phyloP scores from a whole-genome alignment of 2,888 invertebrate species.

The Dasypolia templi region DNA sequence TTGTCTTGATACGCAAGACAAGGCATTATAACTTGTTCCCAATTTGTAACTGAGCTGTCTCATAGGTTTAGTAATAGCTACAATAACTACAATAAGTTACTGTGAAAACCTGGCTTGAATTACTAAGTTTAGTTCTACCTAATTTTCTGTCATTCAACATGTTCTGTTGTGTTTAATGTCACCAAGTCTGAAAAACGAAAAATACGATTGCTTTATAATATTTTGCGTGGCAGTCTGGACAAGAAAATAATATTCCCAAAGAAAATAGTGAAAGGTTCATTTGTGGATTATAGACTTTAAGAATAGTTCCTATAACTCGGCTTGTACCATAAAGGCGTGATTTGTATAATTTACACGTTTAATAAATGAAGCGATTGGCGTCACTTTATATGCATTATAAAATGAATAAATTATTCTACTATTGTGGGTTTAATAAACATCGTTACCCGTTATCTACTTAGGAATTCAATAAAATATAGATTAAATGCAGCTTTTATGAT shows the following conservation, averaged over 20 bases:
- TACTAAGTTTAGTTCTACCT: neutral
- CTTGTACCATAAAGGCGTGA: neutral
- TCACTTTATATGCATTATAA: conserved; percentile 16
- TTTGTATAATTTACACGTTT: conserved; percentile 5
- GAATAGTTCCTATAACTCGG: neutral
- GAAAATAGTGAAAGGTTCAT: neutral
- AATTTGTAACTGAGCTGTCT: conserved; percentile 2
- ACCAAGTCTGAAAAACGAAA: neutral
- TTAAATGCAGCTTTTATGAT: conserved; percentile 41
- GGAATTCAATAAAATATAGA: conserved; percentile 21
- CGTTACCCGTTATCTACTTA: conserved; percentile 20
- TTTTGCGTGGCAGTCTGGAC: neutral
- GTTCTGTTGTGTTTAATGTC: neutral
- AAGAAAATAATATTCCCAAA: neutral
- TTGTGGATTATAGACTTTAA: neutral
- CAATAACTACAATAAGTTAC: conserved; percentile 1
- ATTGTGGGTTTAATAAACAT: conserved; percentile 17
- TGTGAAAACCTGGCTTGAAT: neutral
- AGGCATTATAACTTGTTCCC: conserved; percentile 30
- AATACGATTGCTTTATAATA: neutral
- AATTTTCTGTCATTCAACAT: neutral
- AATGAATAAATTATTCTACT: conserved; percentile 12
- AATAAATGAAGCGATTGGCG: conserved; percentile 12
- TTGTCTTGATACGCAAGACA: no score
- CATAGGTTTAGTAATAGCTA: neutral